Evolutionary conservation across 2,113 vertebrate species (phyloP).

Genomic region (Ramphastos sulfuratus): DNA sequence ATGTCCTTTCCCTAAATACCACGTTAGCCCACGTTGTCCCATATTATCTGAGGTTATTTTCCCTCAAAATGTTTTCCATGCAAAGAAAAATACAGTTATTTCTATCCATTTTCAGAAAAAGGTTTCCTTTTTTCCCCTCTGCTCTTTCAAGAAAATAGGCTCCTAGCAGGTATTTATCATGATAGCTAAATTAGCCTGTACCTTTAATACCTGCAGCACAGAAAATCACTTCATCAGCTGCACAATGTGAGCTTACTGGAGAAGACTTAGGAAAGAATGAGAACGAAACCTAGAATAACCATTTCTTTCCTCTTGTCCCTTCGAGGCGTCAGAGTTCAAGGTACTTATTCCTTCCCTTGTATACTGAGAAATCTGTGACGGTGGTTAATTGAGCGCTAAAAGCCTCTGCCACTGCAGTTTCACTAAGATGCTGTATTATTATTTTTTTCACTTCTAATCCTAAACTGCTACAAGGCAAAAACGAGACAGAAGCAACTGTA

Average conservation of each 20-base stretch:
- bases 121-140: conserved; percentile 19
- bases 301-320: conserved; percentile 48
- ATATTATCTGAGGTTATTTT: conserved; percentile 23
- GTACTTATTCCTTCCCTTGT: conserved; percentile 23
- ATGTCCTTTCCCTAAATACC: not conserved
- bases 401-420: conserved; percentile 2
- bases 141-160: conserved; percentile 28
- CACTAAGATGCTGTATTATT: not conserved
- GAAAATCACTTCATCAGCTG: conserved; percentile 61
- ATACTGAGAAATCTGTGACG: not conserved
- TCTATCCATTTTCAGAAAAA: conserved; percentile 30
- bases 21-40: not conserved
- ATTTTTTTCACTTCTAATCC: conserved; percentile 17
- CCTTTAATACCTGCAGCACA: conserved; percentile 24
- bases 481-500: not conserved
- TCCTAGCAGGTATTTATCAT: conserved; percentile 51
- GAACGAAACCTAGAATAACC: conserved; percentile 42
- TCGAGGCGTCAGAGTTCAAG: conserved; percentile 33
- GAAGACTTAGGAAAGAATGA: conserved; percentile 43
- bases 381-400: conserved; percentile 54
- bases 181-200: conserved; percentile 57
- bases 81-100: conserved; percentile 20
- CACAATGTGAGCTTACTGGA: conserved; percentile 33
- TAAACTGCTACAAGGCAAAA: not conserved
- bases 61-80: conserved; percentile 37